Evolutionary conservation across 2,888 invertebrate genomes (phyloP).

Genomic region (Alloscopus bannaensis): DNA sequence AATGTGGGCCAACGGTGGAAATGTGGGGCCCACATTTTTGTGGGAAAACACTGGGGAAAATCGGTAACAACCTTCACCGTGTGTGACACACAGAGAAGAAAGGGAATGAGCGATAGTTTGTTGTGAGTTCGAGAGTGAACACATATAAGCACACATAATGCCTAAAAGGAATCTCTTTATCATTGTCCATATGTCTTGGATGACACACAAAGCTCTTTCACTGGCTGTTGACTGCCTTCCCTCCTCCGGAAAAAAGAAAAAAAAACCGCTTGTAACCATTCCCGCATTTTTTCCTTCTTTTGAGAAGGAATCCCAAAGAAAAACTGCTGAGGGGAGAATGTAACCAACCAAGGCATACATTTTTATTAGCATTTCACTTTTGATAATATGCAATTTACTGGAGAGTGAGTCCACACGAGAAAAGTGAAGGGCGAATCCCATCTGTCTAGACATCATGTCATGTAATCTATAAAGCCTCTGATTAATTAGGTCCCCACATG

Average conservation of each 20-base stretch:
- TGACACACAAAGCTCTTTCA: slow-evolving; percentile 32
- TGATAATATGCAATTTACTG: not conserved
- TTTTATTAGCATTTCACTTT: slow-evolving; percentile 5
- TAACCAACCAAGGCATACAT: not conserved
- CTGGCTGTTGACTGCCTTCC: slow-evolving; percentile 12
- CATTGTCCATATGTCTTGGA: slow-evolving; percentile 42
- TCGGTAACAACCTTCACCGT: not conserved
- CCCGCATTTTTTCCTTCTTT: too few species aligned
- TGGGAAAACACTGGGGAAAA: not conserved
- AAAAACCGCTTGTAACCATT: too few species aligned
- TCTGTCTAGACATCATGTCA: slow-evolving; percentile 14
- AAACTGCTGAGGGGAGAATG: not conserved
- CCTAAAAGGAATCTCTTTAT: too few species aligned
- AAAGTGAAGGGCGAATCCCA: slow-evolving; percentile 7
- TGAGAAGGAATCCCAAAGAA: not conserved
- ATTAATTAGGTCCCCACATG: slow-evolving; percentile 57
- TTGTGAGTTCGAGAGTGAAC: slow-evolving; percentile 18
- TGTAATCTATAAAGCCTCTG: slow-evolving; percentile 42
- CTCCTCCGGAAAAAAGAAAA: slow-evolving; percentile 1
- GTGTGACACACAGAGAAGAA: not conserved
- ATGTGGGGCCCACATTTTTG: too few species aligned
- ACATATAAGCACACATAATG: too few species aligned
- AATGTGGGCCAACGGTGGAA: too few species aligned
- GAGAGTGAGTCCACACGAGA: not conserved
- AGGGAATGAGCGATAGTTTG: not conserved